Evolutionary conservation across 2,888 invertebrate genomes (phyloP), one percentile per base, ranked within the genome.

Genomic region (Tortricodes alternella): DNA sequence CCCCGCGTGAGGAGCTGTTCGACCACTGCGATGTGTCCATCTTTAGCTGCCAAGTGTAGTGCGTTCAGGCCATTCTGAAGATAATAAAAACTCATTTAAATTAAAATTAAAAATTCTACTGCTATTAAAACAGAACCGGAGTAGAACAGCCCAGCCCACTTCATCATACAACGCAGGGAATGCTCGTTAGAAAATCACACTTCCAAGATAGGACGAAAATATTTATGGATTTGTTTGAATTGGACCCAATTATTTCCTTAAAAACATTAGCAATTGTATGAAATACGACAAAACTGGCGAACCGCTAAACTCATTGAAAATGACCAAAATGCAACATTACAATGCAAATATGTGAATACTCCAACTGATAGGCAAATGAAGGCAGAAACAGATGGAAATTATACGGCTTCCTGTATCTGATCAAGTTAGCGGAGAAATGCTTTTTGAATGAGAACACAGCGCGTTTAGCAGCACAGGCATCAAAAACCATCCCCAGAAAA

Each of bases 1-100:
- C 97, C 97, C 63, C 98, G 93, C 74, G 95, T 95, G 60, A 99
- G 91, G 58, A 99, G 92, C 82, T 98, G 98, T 65, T 94, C 94
- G 35, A 98, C 99, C 62, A 99, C 97, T 66, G 96, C 95, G 61
- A 97, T 94, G 89, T 98, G 99, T 15, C 99, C 99, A 92, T 99
- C 99, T 91, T 99, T 99, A 57, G 99, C 97, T 43, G 99, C 98
- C 78, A 99, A 92, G 86, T 99, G 99, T 66, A 99, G 92, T 32
- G 99, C 99, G 83, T 99, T 99, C 69, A 99, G 92, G 57, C 99
- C 99, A 86, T 99, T 99, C 97, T 98, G 91, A 18, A 92, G 89
- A 57, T 35, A 29, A 37, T 64, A 62, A 38, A 48, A 21, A 29
- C 37, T 7, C 11, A 41, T 9, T 9, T n/a, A n/a, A n/a, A 24